Evolutionary conservation across 1,140 invertebrate species (phyloP), one percentile per base, ranked within the genome.

Genomic region (Lepidurus couesii): DNA sequence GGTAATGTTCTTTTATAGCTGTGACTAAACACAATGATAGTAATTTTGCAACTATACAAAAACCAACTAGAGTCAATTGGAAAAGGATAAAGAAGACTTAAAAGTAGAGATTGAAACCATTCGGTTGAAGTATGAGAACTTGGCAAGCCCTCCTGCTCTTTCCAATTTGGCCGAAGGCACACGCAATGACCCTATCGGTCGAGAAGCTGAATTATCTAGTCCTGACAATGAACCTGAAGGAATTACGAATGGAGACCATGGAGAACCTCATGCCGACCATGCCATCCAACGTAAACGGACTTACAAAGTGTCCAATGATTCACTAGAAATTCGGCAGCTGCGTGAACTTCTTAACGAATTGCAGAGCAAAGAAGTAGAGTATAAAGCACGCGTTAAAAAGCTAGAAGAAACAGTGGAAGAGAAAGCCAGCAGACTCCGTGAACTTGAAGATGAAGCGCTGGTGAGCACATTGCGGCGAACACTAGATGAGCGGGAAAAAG

Each of bases 341-440:
- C 45, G 79, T 9, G 44, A 42, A 10, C 73, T 80, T 24, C 16
- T 80, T 3, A 21, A 73, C n/a, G 76, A 80, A 34, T n/a, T 80
- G 6, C 79, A 80, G n/a, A 76, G 77, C n/a, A 80, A 78, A 75
- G 79, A 80, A 80, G 75, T 74, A 7, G 79, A 80, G 42, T 80
- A 80, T 42, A 75, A 74, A 53, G 45, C 42, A 13, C 74, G 74
- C 16, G 53, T 80, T 34, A 53, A 77, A 24, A 26, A 47, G 7
- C 24, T 80, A 34, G 79, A 77, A 16, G 75, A 78, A 45, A 42
- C 73, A 43, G 10, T 77, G 44, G 65, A 73, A 44, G 42, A 79
- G 26, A 11, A 79, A 21, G 10, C 77, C 1, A 2, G 24, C 42
- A 3, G n/a, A 75, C 8, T 65, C 21, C 53, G 9, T 21, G 53